Evolutionary conservation across 2,113 vertebrate species (phyloP).

Genomic region (Petaurus breviceps): DNA sequence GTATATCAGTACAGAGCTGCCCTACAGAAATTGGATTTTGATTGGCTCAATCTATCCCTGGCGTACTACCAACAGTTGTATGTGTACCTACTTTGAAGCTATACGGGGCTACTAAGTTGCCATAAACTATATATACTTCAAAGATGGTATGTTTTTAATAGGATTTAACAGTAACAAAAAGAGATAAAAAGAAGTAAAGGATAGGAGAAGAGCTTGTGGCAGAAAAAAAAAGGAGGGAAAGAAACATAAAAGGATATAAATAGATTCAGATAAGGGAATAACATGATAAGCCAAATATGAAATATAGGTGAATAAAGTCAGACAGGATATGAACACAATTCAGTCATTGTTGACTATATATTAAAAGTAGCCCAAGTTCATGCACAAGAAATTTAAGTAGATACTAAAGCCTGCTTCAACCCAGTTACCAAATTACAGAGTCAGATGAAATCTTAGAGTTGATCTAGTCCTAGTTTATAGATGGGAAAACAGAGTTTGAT

Average conservation of each 20-base stretch:
- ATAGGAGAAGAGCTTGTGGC: neutral
- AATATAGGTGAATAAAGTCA: neutral
- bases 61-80: neutral
- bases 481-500: neutral
- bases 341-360: neutral
- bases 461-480: neutral
- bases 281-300: constrained; percentile 14
- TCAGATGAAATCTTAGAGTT: neutral
- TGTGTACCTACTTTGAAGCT: neutral
- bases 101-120: neutral
- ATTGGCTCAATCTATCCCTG: neutral
- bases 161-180: constrained; percentile 12
- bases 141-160: neutral
- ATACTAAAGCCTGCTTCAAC: neutral
- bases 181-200: neutral
- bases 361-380: neutral
- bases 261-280: constrained; percentile 15
- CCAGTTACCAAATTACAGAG: neutral
- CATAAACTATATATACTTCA: neutral
- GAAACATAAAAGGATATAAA: neutral
- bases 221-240: neutral
- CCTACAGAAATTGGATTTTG: constrained; percentile 4
- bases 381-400: neutral
- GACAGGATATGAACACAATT: neutral
- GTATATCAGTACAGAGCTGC: neutral